Base-by-base conservation (phyloP, 2,113 vertebrate species). In the Sander vitreus region DNA sequence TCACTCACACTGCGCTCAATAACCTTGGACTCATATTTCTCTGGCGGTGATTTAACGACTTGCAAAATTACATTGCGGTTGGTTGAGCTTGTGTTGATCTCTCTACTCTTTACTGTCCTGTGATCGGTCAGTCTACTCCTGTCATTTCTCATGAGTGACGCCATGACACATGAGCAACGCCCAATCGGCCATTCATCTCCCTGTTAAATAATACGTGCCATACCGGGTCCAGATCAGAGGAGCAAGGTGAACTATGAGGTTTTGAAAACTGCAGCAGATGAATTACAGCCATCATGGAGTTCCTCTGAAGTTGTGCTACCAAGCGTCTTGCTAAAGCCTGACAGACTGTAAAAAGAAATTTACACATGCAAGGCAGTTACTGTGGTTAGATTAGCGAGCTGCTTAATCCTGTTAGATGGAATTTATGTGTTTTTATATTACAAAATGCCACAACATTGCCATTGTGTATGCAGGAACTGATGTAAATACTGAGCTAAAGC, bases 1-100 rank as follows among this genome's bases (percentile, higher is more conserved):
- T 95, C 91, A 91, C 73, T 95, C 94, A 93, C 43, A 2, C 69
- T 14, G 85, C 48, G 68, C 88, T 94, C 95, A 94, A 93, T 95
- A 95, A 95, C 94, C 94, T 95, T 94, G 94, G 92, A 91, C 88
- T 95, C 93, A 88, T 94, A 94, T 94, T 94, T 95, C 92, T 94
- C 80, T 84, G 86, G 66, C 84, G 85, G 84, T 93, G 93, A 95
- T 95, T 95, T 95, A 95, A 95, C 76, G 89, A 90, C 93, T 91
- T 90, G 86, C 92, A 93, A 93, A 93, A 88, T 92, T 92, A 93
- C 90, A 91, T 59, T 74, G 85, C 75, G 83, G 89, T 88, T 77
- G 92, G 89, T 89, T 80, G 91, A 89, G 86, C 83, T 81, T 79
- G 85, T 92, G 91, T 94, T 93, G 90, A 94, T 93, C 88, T 93